Evolutionary conservation across 2,888 invertebrate genomes (phyloP), one percentile per base, ranked within the genome.

Genomic region (Acanthosoma haemorrhoidale): DNA sequence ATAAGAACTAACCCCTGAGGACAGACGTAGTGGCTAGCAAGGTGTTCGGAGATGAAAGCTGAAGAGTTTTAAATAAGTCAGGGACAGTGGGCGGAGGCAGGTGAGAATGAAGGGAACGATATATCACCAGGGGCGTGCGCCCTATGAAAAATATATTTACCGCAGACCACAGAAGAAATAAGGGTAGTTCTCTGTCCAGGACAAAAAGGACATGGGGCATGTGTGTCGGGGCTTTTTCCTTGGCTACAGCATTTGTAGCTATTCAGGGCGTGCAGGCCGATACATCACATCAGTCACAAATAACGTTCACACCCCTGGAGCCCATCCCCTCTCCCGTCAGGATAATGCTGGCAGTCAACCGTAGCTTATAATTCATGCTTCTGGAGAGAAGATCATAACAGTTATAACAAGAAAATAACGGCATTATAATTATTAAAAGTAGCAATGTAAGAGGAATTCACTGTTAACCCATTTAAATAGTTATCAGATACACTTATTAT

Each of bases 121-220:
- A 51, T 51, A 51, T 51, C 51, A 51, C 29, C 25, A 18, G 51
- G 51, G 51, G 51, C 51, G 51, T 51, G 51, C n/a, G 51, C 51
- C 29, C 51, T 51, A 51, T 51, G 51, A 25, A 9, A n/a, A 51
- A 25, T 51, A 25, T 25, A 51, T 51, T 25, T 25, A 51, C 51
- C 51, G 25, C 51, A 51, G 1, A n/a, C 25, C 3, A 25, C 5
- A 25, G 25, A 25, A 51, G 43, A 21, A n/a, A n/a, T n/a, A n/a
- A n/a, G n/a, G n/a, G n/a, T n/a, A 43, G 25, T 13, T 5, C 29
- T 43, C 5, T 25, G 8, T n/a, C n/a, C 43, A 13, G 21, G 21
- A 51, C 51, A 51, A 51, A 51, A 51, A 51, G 51, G 51, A 51
- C 51, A 21, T n/a, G n/a, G n/a, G n/a, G 6, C 21, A 25, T 43